phyloP scores from a whole-genome alignment of 2,113 vertebrate genomes.

The Boleophthalmus pectinirostris region DNA sequence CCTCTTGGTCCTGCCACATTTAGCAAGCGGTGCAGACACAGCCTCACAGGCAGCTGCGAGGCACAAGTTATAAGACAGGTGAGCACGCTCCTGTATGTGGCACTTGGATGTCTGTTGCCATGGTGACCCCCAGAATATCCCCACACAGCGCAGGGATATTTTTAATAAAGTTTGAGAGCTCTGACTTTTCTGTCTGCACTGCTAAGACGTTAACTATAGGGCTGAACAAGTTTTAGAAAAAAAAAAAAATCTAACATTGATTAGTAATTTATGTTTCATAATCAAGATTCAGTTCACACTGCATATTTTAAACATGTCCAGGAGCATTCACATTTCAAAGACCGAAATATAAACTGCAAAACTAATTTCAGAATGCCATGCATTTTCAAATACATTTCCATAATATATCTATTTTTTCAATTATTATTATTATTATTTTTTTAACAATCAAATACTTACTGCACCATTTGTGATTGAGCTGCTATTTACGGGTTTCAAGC shows the following conservation, averaged over 20 bases:
- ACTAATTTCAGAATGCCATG: neutral
- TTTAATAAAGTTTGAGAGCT: constrained; percentile 65
- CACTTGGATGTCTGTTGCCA: constrained; percentile 75
- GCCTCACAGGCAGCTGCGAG: constrained; percentile 46
- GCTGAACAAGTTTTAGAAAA: too few relatives aligned
- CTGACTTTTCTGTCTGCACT: constrained; percentile 50
- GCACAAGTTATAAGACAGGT: constrained; percentile 61
- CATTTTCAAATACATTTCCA: neutral
- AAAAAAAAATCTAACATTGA: too few relatives aligned
- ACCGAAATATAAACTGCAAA: neutral
- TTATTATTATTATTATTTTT: too few relatives aligned
- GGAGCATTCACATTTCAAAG: neutral
- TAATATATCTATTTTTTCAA: too few relatives aligned
- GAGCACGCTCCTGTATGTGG: constrained; percentile 57
- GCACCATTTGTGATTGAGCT: neutral
- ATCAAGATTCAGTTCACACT: neutral
- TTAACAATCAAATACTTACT: neutral
- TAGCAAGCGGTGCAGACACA: constrained; percentile 43
- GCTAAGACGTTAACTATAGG: constrained; percentile 17
- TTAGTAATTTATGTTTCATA: neutral
- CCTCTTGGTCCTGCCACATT: constrained; percentile 51
- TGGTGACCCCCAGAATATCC: constrained; percentile 71
- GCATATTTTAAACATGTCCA: neutral
- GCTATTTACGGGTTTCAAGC: too few relatives aligned
- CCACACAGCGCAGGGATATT: constrained; percentile 57